Evolutionary conservation across 2,113 vertebrate species (phyloP), one percentile per base, ranked within the genome.

Genomic region (Heterotis niloticus): DNA sequence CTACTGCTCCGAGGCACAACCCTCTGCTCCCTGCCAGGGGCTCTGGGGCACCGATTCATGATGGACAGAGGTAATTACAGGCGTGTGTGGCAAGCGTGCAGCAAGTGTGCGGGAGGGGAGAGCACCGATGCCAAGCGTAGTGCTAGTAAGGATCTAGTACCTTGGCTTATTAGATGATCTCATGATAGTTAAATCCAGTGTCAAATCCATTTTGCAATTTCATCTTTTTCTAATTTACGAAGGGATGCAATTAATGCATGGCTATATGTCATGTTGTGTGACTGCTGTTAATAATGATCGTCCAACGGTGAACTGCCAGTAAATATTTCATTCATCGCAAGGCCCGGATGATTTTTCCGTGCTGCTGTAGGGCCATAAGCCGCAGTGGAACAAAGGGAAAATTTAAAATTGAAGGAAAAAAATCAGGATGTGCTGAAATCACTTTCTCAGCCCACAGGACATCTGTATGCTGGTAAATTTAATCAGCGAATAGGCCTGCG

Each of bases 401-500:
- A 57, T 23, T 24, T 57, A 57, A 17, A 65, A 23, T 10, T 17
- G 10, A 16, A 4, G 1, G n/a, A n/a, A n/a, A 74, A 74, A 59
- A 57, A 74, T 74, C 28, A 26, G 57, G 28, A 20, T 57, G 71
- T 51, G 24, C 23, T 62, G 44, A 64, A 75, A 75, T 34, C 26
- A 56, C 26, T 57, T 64, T 64, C 29, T 75, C 59, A 34, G 12
- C 11, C 74, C 59, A 64, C 26, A 75, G 56, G 74, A 75, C 59
- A 34, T 34, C 74, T 64, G 59, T 29, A 75, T 62, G 29, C 34
- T 75, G 59, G 16, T 62, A 75, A 75, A 75, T 75, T 64, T 59
- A 75, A 60, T 64, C 74, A 75, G 24, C 28, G 18, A 75, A 57
- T 64, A 11, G 26, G 57, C 74, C 59, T 20, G 17, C 29, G 59